A percentile compares a stretch with the other conserved stretches of the same genome.
Conservation (phyloP, 2,113 vertebrate species). For the Mellivora capensis region DNA sequence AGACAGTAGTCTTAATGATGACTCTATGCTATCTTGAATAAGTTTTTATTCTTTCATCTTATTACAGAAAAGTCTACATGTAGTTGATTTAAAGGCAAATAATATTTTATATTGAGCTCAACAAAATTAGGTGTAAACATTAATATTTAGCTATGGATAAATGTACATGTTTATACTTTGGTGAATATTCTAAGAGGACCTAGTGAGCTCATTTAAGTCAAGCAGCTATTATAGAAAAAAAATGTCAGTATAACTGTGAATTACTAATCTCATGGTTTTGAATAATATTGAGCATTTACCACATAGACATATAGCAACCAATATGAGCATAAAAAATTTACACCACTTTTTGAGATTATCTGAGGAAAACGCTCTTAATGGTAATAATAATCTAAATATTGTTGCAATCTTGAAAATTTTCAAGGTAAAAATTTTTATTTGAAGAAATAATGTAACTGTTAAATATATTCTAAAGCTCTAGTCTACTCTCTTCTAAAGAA, state of each 20-base stretch:
- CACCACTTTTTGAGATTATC: background rate
- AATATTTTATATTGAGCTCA: background rate
- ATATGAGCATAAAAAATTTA: background rate
- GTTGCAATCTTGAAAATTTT: slow-evolving; percentile 8
- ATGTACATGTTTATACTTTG: background rate
- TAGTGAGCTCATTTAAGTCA: background rate
- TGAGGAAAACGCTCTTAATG: background rate
- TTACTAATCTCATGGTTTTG: background rate
- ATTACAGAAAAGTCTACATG: background rate
- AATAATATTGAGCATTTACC: background rate
- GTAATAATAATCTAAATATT: slow-evolving; percentile 22
- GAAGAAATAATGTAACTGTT: background rate
- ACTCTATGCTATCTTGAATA: background rate
- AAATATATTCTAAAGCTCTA: slow-evolving; percentile 22
- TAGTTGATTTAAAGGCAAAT: background rate
- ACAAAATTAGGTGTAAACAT: background rate
- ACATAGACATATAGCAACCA: background rate
- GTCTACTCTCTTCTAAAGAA: background rate
- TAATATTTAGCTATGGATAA: background rate
- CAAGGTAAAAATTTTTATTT: slow-evolving; percentile 12
- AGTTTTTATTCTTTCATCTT: background rate
- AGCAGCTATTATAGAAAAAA: background rate
- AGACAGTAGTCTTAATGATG: background rate
- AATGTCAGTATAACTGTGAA: background rate
- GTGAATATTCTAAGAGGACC: background rate